Base-by-base conservation (phyloP, 2,888 invertebrate genomes). In the Cantharis rustica region DNA sequence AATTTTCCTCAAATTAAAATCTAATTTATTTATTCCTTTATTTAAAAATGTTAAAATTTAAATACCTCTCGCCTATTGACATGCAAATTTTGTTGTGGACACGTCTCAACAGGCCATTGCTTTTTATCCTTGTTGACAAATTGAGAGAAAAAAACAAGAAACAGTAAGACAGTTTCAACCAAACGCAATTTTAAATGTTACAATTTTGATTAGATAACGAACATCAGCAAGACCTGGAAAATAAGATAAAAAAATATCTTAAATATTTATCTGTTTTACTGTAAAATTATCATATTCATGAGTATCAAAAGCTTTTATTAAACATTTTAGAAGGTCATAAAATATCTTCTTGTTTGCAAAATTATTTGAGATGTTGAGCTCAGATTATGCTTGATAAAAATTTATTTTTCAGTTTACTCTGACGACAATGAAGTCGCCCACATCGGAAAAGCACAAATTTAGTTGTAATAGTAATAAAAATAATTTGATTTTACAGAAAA, bases 401-500 rank as follows among this genome's bases (percentile, higher is more conserved):
- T 23, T 47, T 66, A 23, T 66, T 66, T 66, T 66, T 66, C 17
- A 66, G n/a, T 66, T 11, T 13, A n/a, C 20, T 66, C 13, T 20
- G 16, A 20, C 64, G 9, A 66, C 64, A 17, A 66, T 66, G 64
- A 66, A 16, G 64, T 66, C 64, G 15, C 20, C 23, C 9, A 20
- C 9, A 15, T 20, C 23, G 16, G 20, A 64, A 64, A 16, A 11
- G 16, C 64, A 16, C 5, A 64, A 64, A 13, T 17, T 64, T 64
- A 13, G 7, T 5, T 17, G 64, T 64, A 64, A 64, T 64, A 64
- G 64, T 27, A 68, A 61, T 61, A 23, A 13, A 17, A 23, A 62
- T 20, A 15, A 20, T 61, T 61, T 61, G 3, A 31, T 20, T 78
- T 80, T 76, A 10, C 72, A 80, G 80, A 80, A 79, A 75, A 75